Percentiles rank a stretch among this genome's conserved stretches.
Evolutionary conservation across 1,140 invertebrate species (phyloP).

Genomic region (Drosophila nannoptera): DNA sequence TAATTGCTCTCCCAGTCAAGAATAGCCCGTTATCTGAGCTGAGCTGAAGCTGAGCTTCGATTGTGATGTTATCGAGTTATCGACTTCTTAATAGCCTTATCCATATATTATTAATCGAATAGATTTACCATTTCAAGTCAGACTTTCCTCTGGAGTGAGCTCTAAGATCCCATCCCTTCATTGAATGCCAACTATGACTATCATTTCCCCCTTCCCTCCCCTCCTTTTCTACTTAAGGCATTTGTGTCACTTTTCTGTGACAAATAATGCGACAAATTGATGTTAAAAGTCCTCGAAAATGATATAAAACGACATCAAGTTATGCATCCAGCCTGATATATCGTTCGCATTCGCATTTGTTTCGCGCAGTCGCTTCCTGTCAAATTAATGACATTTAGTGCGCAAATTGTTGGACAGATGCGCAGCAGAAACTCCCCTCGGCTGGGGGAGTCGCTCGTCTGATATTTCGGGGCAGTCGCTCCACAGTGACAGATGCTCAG

Average conservation of each 20-base stretch:
- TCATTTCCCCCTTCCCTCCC: too few species aligned
- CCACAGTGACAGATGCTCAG: constrained; percentile 18
- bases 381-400: constrained; percentile 73
- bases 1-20: too few species aligned
- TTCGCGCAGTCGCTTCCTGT: constrained; percentile 63
- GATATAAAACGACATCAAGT: constrained; percentile 21
- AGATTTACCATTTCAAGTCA: too few species aligned
- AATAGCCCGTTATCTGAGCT: too few species aligned
- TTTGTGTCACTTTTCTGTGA: constrained; percentile 18
- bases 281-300: constrained; percentile 19
- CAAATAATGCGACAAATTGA: constrained; percentile 58
- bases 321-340: constrained; percentile 45
- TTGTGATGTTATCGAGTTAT: too few species aligned
- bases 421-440: background rate
- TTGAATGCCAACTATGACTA: too few species aligned
- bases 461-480: constrained; percentile 21
- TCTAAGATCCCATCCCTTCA: too few species aligned
- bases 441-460: constrained; percentile 4
- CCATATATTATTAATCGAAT: too few species aligned
- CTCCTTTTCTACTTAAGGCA: background rate
- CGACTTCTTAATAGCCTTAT: too few species aligned
- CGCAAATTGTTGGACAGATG: constrained; percentile 46
- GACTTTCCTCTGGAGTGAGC: too few species aligned
- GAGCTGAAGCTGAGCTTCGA: too few species aligned
- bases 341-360: constrained; percentile 56